phyloP scores from a whole-genome alignment of 2,888 invertebrate species.

The Monopis laevigella region DNA sequence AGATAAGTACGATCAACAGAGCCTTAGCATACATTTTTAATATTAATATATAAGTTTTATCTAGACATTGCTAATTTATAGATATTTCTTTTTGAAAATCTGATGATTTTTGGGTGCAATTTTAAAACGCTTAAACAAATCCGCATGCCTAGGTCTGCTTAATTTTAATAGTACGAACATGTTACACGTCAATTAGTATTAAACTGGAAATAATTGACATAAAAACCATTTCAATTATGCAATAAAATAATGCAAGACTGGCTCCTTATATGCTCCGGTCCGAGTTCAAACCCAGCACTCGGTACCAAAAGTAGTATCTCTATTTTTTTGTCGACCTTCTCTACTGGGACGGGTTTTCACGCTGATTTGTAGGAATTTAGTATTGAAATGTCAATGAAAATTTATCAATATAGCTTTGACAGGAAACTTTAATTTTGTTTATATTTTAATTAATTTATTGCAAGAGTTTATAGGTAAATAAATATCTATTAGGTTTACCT shows the following conservation, averaged over 20 bases:
- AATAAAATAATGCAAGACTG: slow-evolving; percentile 41
- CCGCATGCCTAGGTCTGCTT: slow-evolving; percentile 18
- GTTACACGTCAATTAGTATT: slow-evolving; percentile 53
- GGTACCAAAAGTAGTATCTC: slow-evolving; percentile 32
- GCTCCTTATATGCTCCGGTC: slow-evolving; percentile 35
- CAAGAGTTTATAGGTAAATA: too few relatives aligned
- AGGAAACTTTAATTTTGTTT: slow-evolving; percentile 25
- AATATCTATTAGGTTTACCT: too few relatives aligned
- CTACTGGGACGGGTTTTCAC: slow-evolving; percentile 24
- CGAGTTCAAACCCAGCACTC: slow-evolving; percentile 24
- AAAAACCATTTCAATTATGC: slow-evolving; percentile 43
- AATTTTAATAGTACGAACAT: slow-evolving; percentile 42
- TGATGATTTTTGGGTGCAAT: too few relatives aligned
- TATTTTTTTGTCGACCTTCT: slow-evolving; percentile 27
- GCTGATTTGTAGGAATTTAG: slow-evolving; percentile 29
- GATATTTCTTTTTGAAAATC: too few relatives aligned
- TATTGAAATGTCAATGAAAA: slow-evolving; percentile 31
- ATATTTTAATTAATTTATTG: slow-evolving; percentile 27
- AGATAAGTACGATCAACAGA: too few relatives aligned
- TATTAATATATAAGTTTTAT: too few relatives aligned
- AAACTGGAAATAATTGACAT: slow-evolving; percentile 48
- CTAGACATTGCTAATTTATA: too few relatives aligned
- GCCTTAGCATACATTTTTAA: too few relatives aligned
- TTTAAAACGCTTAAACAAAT: too few relatives aligned
- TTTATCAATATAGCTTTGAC: slow-evolving; percentile 18